Conservation (phyloP, 2,888 invertebrate species). For the Lasius fuliginosus region DNA sequence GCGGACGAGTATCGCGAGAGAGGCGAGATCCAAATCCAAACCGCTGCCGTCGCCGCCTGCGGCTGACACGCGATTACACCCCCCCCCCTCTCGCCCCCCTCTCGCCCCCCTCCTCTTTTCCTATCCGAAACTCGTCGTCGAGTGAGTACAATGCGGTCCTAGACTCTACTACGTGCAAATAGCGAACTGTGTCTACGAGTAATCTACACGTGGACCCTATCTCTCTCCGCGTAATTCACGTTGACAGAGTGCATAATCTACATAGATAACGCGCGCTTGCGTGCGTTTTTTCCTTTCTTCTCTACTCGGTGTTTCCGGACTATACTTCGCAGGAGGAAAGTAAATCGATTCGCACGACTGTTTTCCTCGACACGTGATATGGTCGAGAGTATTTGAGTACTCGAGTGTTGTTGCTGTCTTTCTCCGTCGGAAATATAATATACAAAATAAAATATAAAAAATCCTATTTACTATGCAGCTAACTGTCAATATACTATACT, state of each 20-base stretch:
- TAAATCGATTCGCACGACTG: slow-evolving; percentile 17
- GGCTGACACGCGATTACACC: slow-evolving; percentile 51
- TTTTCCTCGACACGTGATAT: neutral
- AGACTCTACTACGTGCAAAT: slow-evolving; percentile 40
- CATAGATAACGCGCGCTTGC: slow-evolving; percentile 19
- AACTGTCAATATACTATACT: neutral
- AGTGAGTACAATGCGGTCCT: slow-evolving; percentile 39
- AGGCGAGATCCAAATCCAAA: slow-evolving; percentile 33
- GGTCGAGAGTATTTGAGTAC: neutral
- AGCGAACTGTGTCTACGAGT: slow-evolving; percentile 33
- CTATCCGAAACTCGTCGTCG: slow-evolving; percentile 23
- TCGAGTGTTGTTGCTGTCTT: neutral
- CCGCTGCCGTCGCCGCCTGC: slow-evolving; percentile 38
- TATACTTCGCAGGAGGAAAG: neutral
- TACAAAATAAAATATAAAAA: neutral
- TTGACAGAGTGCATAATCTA: slow-evolving; percentile 46
- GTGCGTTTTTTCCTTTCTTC: neutral
- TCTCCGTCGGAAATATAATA: neutral
- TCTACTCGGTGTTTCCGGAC: neutral
- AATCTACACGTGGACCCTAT: slow-evolving; percentile 30
- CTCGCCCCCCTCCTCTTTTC: neutral
- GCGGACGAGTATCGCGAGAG: slow-evolving; percentile 54
- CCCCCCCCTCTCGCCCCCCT: neutral
- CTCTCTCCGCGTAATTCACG: slow-evolving; percentile 40
- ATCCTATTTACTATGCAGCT: neutral